Conservation (phyloP, 2,113 vertebrate genomes). For the Prunella fulvescens region DNA sequence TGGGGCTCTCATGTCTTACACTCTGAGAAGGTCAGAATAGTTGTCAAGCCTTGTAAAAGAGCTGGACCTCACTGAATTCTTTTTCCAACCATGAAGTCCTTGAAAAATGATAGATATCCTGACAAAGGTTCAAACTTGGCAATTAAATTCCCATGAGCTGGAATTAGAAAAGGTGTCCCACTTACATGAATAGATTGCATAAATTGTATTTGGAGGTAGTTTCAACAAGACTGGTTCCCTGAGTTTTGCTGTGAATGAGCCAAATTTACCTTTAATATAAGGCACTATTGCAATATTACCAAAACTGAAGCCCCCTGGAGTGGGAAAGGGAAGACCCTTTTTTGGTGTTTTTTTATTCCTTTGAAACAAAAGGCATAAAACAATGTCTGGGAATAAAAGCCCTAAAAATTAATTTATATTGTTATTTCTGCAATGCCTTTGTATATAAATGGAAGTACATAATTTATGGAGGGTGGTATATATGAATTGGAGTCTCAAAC, state of each 20-base stretch:
- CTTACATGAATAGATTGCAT: slow-evolving; percentile 11
- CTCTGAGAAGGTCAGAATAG: slow-evolving; percentile 3
- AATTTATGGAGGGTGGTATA: slow-evolving; percentile 74
- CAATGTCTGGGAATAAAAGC: slow-evolving; percentile 57
- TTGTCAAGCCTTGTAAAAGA: slow-evolving; percentile 8
- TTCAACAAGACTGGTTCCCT: background rate
- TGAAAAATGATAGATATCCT: slow-evolving; percentile 12
- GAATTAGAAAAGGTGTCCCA: slow-evolving; percentile 42
- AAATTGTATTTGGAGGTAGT: background rate
- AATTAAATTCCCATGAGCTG: slow-evolving; percentile 43
- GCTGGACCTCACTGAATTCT: slow-evolving; percentile 11
- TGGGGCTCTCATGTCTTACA: background rate
- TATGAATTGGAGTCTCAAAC: slow-evolving; percentile 61
- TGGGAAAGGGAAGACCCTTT: background rate
- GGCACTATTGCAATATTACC: background rate
- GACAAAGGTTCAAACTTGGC: slow-evolving; percentile 17
- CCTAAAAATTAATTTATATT: slow-evolving; percentile 57
- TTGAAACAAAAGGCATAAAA: background rate
- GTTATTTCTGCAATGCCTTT: slow-evolving; percentile 40
- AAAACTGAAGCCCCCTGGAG: background rate
- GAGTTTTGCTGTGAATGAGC: background rate
- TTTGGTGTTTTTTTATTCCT: background rate
- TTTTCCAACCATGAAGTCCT: slow-evolving; percentile 4
- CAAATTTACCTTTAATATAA: background rate
- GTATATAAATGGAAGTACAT: slow-evolving; percentile 76